phyloP scores from a whole-genome alignment of 2,113 vertebrate species.

The Laticauda laticaudata region DNA sequence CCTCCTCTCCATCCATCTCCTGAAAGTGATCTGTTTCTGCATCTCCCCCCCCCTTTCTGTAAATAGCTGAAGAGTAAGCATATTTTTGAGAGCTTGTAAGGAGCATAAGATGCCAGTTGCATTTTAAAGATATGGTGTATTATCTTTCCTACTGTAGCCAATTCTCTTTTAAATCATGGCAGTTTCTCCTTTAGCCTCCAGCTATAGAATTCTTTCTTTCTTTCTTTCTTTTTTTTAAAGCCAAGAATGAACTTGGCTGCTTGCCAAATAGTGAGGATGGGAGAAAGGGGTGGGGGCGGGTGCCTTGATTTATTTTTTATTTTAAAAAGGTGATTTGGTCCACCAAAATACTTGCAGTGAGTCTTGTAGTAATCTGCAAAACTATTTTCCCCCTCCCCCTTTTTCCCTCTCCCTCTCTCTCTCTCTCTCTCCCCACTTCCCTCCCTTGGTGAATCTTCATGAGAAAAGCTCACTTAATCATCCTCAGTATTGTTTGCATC shows the following conservation, averaged over 20 bases:
- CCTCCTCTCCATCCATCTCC: slow-evolving; percentile 58
- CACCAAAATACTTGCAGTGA: slow-evolving; percentile 78
- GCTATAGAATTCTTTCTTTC: slow-evolving; percentile 72
- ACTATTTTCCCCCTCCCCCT: slow-evolving; percentile 67
- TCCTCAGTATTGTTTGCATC: slow-evolving; percentile 77
- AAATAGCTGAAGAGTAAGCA: slow-evolving; percentile 84
- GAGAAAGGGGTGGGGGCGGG: neutral
- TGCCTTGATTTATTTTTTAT: neutral
- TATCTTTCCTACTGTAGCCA: slow-evolving; percentile 84
- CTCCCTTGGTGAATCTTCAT: slow-evolving; percentile 76
- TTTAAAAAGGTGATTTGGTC: slow-evolving; percentile 78
- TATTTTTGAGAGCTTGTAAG: slow-evolving; percentile 78
- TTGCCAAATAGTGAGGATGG: slow-evolving; percentile 60
- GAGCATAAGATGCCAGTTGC: slow-evolving; percentile 82
- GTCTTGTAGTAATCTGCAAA: slow-evolving; percentile 83
- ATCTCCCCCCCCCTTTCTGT: slow-evolving; percentile 51
- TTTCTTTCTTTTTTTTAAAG: slow-evolving; percentile 84
- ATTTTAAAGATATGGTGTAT: slow-evolving; percentile 86
- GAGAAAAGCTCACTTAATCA: slow-evolving; percentile 81
- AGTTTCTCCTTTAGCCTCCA: slow-evolving; percentile 80
- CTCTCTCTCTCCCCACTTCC: neutral
- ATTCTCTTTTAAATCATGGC: slow-evolving; percentile 88
- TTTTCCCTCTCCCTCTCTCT: neutral
- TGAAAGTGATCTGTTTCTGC: slow-evolving; percentile 74
- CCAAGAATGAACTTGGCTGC: slow-evolving; percentile 79